Evolutionary conservation across 2,888 invertebrate species (phyloP).

Genomic region (Dermolepida albohirtum): DNA sequence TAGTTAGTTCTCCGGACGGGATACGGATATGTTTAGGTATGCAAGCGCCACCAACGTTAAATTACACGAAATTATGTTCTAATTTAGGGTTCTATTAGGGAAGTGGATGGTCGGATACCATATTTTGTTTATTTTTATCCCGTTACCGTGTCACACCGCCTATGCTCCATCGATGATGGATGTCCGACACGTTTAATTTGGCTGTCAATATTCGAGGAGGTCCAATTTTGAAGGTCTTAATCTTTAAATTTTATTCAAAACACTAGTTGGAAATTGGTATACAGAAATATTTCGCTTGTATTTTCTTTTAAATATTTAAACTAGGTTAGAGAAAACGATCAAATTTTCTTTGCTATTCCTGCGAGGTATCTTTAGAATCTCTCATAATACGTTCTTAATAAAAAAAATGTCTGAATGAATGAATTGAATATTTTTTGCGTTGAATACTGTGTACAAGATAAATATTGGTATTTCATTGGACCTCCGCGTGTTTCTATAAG

Average conservation of each 20-base stretch:
- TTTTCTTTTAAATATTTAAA: too few species aligned
- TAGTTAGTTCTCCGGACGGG: constrained; percentile 48
- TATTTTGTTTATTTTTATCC: constrained; percentile 35
- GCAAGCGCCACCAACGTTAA: constrained; percentile 51
- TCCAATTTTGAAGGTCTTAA: constrained; percentile 5
- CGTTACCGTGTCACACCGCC: constrained; percentile 23
- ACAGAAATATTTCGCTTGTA: not conserved
- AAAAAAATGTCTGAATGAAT: too few species aligned
- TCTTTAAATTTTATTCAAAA: constrained; percentile 13
- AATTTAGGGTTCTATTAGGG: constrained; percentile 51
- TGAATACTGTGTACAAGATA: too few species aligned
- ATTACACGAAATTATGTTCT: constrained; percentile 50
- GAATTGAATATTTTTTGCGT: too few species aligned
- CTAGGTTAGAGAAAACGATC: too few species aligned
- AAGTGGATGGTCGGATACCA: constrained; percentile 39
- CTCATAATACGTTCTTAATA: too few species aligned
- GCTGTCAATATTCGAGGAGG: constrained; percentile 10
- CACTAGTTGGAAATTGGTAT: not conserved
- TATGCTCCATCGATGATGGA: constrained; percentile 17
- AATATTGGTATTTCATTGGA: too few species aligned
- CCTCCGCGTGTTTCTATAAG: too few species aligned
- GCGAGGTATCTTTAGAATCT: too few species aligned
- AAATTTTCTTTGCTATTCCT: too few species aligned
- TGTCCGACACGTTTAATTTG: constrained; percentile 16
- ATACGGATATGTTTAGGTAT: constrained; percentile 50